Base-by-base conservation (phyloP, 1,140 invertebrate species). In the Drosophila oshimai region DNA sequence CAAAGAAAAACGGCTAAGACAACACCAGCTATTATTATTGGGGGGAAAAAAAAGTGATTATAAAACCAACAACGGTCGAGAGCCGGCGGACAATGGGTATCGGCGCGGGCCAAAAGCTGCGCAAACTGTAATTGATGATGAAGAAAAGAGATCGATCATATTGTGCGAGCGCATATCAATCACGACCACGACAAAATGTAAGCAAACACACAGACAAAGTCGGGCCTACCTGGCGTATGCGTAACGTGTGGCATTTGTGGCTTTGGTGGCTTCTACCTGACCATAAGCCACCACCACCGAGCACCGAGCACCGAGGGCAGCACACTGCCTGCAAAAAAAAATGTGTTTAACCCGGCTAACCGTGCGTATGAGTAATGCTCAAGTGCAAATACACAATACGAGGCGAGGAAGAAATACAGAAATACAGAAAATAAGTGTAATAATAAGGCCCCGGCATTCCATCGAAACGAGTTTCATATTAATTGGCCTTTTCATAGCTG, bases 51-150 rank as follows among this genome's bases (percentile, higher is more conserved):
- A 44, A 33, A 58, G 45, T 64, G 53, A 86, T 80, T 86, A 73
- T 70, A 81, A 65, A 74, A 67, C 53, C 58, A 64, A 86, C 84
- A 80, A 80, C 75, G 76, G 61, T 55, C 37, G 29, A 57, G 26
- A 74, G 70, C 71, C 62, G 39, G 34, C 44, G 58, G 54, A 86
- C 76, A 87, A 86, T 75, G 71, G 58, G 74, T n/a, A 41, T 67
- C 39, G 61, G 70, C 62, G 53, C 57, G 58, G 69, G 77, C 81
- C 73, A 80, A 76, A 74, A 76, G 73, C 76, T 54, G 67, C 47
- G 72, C 81, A 87, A 77, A 77, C 81, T 74, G 81, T 87, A 87
- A 87, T 87, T 87, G 81, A 87, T 87, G 81, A 87, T 81, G 83
- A 81, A 81, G 71, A 87, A 67, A 87, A 87, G 81, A 87, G 81